Evolutionary conservation across 2,797 vertebrate genomes (phyloP), one percentile per base, ranked within the genome.

Genomic region (Platalea minor): DNA sequence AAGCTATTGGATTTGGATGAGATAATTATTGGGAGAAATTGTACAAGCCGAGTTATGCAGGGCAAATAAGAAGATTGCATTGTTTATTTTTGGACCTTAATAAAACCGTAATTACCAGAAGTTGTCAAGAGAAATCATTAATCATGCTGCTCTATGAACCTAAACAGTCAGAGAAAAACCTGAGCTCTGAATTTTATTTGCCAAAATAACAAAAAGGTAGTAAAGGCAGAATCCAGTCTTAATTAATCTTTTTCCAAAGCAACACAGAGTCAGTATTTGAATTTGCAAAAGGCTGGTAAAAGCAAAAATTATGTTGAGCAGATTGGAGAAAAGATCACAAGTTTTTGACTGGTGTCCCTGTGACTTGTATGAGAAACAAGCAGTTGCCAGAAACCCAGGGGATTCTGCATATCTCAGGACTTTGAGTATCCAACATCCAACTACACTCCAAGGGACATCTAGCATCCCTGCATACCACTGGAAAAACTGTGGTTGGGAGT

Each of bases 51-150:
- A 60, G 48, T 77, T 83, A 77, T 0, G 0, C 48, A 72, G 56
- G 33, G 78, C 84, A 95, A 83, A 61, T 56, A 75, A 94, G 54
- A 91, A 67, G 35, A 90, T 1, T 70, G 45, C n/a, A 82, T 28
- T 94, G 54, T 65, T 92, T 91, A 67, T 69, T 94, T 94, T 60
- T 89, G 64, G 74, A 85, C 88, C 28, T 90, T 83, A 91, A 82
- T 90, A 94, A 87, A 94, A 96, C 28, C 19, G 11, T 63, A 82
- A 79, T 93, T 95, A 96, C 29, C 56, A 83, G 60, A 80, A 89
- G 64, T 67, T 94, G 87, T 74, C 85, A 89, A 7, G 8, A 89
- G 56, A 89, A 83, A 83, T 83, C 68, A 92, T 88, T 85, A 80
- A 77, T 94, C 64, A 77, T 12, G 33, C 37, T 77, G 61, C 37